Evolutionary conservation across 2,888 invertebrate genomes (phyloP).

Genomic region (Poecilobothrus nobilitatus): DNA sequence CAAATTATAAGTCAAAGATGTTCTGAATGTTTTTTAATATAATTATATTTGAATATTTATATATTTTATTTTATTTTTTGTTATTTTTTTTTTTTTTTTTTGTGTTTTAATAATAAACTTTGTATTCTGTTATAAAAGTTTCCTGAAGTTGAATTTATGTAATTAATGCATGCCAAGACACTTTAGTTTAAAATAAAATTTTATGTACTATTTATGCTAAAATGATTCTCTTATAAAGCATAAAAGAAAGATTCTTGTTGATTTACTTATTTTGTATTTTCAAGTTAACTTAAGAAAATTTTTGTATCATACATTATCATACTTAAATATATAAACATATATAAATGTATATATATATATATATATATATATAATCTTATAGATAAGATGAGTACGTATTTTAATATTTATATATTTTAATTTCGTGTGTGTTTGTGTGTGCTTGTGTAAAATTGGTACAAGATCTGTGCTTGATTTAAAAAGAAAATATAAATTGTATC

Average conservation of each 20-base stretch:
- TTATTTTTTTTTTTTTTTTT: neutral
- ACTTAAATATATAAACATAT: too few relatives aligned
- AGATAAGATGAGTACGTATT: too few relatives aligned
- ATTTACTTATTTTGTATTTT: neutral
- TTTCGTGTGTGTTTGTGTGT: too few relatives aligned
- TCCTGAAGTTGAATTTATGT: neutral
- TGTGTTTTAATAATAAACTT: neutral
- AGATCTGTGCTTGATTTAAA: too few relatives aligned
- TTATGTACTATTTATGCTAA: neutral
- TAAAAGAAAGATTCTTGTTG: neutral
- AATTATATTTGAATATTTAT: neutral
- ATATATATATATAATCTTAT: too few relatives aligned
- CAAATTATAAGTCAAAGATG: too few relatives aligned
- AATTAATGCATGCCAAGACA: slow-evolving; percentile 1
- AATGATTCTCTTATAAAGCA: neutral
- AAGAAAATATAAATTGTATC: too few relatives aligned
- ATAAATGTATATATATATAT: too few relatives aligned
- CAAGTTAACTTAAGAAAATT: neutral
- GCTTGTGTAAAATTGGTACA: too few relatives aligned
- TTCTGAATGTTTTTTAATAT: too few relatives aligned
- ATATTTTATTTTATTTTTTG: neutral
- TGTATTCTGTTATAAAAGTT: neutral
- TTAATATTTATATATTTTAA: too few relatives aligned
- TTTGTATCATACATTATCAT: neutral
- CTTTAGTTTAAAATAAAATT: neutral